Conservation (phyloP, 1,140 invertebrate genomes). For the Odontomachus brunneus region DNA sequence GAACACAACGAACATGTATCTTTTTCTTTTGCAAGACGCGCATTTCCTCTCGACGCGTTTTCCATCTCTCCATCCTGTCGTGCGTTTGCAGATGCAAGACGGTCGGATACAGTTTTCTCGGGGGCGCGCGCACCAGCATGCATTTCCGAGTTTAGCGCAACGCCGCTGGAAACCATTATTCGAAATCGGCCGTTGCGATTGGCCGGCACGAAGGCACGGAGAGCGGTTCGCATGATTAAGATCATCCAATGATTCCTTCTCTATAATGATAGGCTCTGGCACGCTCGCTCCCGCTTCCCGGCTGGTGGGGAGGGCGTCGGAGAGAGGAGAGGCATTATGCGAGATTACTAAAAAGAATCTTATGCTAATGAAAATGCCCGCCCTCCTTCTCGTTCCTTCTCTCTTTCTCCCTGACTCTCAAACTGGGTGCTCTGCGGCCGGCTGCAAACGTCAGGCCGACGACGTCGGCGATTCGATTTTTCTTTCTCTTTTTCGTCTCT, state of each 20-base stretch:
- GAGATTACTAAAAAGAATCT: conserved; percentile 77
- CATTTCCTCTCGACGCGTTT: too few relatives aligned
- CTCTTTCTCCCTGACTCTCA: conserved; percentile 44
- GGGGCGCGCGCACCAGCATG: conserved; percentile 6
- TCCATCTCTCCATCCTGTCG: conserved; percentile 14
- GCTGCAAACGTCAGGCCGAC: conserved; percentile 35
- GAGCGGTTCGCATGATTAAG: conserved; percentile 85
- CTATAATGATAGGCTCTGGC: conserved; percentile 85
- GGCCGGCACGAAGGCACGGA: conserved; percentile 81
- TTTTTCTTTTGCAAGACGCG: too few relatives aligned
- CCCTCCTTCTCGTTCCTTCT: conserved; percentile 8
- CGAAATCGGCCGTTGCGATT: conserved; percentile 81
- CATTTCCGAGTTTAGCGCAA: conserved; percentile 70
- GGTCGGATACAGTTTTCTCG: conserved; percentile 49
- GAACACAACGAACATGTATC: too few relatives aligned
- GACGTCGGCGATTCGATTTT: background rate
- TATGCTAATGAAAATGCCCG: conserved; percentile 82
- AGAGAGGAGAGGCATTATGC: conserved; percentile 64
- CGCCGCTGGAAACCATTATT: conserved; percentile 82
- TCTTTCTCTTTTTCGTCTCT: background rate
- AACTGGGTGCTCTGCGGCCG: background rate
- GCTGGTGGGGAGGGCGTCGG: conserved; percentile 60
- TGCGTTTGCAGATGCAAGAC: conserved; percentile 40
- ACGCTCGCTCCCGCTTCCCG: conserved; percentile 75
- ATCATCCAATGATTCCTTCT: conserved; percentile 86